phyloP scores from a whole-genome alignment of 2,113 vertebrate species.

The Gallinago undulata region DNA sequence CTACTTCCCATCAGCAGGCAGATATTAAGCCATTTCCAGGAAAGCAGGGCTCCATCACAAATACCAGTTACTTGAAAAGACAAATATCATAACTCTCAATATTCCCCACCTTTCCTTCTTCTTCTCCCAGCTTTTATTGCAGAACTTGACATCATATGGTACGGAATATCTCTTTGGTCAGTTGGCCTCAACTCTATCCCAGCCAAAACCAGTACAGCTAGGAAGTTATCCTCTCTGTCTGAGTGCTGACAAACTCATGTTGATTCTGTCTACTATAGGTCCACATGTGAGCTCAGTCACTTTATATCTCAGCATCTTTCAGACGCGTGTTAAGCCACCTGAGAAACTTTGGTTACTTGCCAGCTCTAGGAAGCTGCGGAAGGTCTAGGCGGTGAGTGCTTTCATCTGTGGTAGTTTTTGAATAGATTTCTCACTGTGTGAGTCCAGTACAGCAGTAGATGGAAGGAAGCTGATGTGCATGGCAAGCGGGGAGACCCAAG shows the following conservation, averaged over 20 bases:
- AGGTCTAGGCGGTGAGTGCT: not conserved
- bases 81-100: not conserved
- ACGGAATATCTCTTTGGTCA: not conserved
- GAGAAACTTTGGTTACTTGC: not conserved
- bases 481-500: not conserved
- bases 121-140: not conserved
- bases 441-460: not conserved
- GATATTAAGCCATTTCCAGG: not conserved
- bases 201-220: not conserved
- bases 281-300: not conserved
- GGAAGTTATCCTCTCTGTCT: not conserved
- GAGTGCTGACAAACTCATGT: not conserved
- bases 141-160: not conserved
- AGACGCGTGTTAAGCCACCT: not conserved
- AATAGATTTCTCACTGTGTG: not conserved
- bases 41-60: not conserved
- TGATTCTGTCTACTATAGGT: not conserved
- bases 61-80: fast-evolving
- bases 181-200: not conserved
- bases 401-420: not conserved
- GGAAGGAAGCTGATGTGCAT: not conserved
- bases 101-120: not conserved
- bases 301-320: not conserved
- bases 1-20: not conserved
- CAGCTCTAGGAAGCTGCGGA: not conserved